Evolutionary conservation across 30 jellyfish, hydroid and myxozoan species (phyloP).

Genomic region (Mastigias papua): DNA sequence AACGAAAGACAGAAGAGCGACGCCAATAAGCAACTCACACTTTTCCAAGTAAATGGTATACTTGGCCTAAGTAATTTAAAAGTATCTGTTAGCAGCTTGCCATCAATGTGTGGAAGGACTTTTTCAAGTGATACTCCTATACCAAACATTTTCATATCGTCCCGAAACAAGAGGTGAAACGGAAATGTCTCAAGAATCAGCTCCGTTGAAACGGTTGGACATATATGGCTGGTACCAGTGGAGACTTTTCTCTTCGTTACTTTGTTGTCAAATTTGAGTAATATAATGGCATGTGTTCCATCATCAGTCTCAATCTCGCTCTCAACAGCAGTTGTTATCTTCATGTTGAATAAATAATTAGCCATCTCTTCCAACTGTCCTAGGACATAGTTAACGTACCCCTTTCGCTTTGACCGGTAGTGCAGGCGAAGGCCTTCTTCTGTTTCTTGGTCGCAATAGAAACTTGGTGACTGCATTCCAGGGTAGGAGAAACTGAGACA

Average conservation of each 20-base stretch:
- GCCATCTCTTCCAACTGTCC: slow-evolving; percentile 77
- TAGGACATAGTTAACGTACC: slow-evolving; percentile 47
- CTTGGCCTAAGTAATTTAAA: slow-evolving; percentile 49
- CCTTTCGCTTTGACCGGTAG: slow-evolving; percentile 69
- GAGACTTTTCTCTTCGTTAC: slow-evolving; percentile 37
- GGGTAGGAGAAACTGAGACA: slow-evolving; percentile 72
- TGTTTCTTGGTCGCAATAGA: slow-evolving; percentile 63
- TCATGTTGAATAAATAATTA: slow-evolving; percentile 20
- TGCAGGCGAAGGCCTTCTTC: slow-evolving; percentile 59
- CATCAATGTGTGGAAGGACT: slow-evolving; percentile 59
- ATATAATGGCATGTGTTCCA: slow-evolving; percentile 53
- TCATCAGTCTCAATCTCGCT: slow-evolving; percentile 20
- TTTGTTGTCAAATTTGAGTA: slow-evolving; percentile 22
- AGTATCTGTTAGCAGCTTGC: slow-evolving; percentile 19
- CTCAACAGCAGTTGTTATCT: slow-evolving; percentile 32
- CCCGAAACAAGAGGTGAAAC: slow-evolving; percentile 52
- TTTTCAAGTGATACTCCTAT: slow-evolving; percentile 59
- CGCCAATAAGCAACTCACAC: slow-evolving; percentile 7
- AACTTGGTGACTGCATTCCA: slow-evolving; percentile 73
- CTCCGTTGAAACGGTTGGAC: slow-evolving; percentile 69
- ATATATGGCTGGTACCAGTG: slow-evolving; percentile 43
- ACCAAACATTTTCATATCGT: slow-evolving; percentile 68
- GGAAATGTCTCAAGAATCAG: slow-evolving; percentile 64
- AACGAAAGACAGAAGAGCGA: not conserved
- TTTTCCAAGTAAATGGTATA: slow-evolving; percentile 59